These are phyloP conservation scores for Crocallis elinguaria DNA, from an alignment of 2,888 invertebrate species.

Conservation along the genomic window DNA sequence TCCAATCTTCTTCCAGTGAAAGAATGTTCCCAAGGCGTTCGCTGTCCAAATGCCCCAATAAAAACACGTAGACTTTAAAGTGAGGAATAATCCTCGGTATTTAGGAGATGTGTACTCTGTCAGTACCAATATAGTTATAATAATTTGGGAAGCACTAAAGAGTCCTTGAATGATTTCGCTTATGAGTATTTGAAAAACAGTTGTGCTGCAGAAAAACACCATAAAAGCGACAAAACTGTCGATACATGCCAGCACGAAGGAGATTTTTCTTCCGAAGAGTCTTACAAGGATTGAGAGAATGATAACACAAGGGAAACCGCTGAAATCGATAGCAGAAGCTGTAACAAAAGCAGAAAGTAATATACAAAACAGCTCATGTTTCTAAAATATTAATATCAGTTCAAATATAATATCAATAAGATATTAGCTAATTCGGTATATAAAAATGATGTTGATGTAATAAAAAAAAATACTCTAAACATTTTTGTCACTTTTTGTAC, in stretches of 20 bases:
- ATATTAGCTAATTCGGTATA: no score
- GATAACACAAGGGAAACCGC: constrained; percentile 43
- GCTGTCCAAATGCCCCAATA: constrained; percentile 50
- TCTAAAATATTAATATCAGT: no score
- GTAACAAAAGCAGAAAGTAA: constrained; percentile 5
- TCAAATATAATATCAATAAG: background rate
- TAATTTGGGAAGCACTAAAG: constrained; percentile 41
- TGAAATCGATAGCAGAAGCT: constrained; percentile 30
- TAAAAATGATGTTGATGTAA: no score
- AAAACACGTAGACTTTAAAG: constrained; percentile 43
- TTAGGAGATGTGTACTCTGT: constrained; percentile 50
- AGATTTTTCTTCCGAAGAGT: constrained; percentile 41
- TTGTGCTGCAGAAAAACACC: constrained; percentile 41
- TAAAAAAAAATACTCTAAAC: no score
- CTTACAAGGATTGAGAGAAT: constrained; percentile 35
- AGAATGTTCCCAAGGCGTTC: constrained; percentile 49
- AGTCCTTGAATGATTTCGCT: constrained; percentile 42
- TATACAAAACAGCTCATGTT: background rate
- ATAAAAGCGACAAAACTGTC: constrained; percentile 35
- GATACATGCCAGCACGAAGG: constrained; percentile 32
- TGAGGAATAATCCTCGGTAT: constrained; percentile 48
- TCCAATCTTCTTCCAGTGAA: constrained; percentile 45
- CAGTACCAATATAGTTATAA: constrained; percentile 37
- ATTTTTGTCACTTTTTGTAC: no score
- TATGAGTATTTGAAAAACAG: constrained; percentile 38